phyloP scores from a whole-genome alignment of 2,797 vertebrate genomes.

The Phoeniculus purpureus region DNA sequence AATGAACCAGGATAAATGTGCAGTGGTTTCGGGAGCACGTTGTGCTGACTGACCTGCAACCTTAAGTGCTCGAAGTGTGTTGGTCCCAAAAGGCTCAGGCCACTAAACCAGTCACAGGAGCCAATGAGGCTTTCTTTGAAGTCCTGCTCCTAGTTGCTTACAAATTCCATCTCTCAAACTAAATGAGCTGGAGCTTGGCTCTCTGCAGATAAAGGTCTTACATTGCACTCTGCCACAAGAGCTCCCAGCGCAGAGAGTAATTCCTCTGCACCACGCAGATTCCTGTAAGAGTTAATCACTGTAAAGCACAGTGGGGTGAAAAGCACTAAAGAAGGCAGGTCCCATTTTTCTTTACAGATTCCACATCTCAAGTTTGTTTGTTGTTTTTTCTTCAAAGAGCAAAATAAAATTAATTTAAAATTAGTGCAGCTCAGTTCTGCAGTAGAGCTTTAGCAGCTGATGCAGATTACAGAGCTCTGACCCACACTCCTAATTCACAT shows the following conservation, averaged over 20 bases:
- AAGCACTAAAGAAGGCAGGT: not conserved
- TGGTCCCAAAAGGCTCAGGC: not conserved
- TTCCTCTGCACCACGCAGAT: not conserved
- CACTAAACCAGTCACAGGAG: not conserved
- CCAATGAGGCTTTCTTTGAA: not conserved
- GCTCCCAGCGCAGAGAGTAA: not conserved
- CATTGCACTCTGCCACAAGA: not conserved
- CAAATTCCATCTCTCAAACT: not conserved
- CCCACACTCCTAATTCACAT: not conserved
- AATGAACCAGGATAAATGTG: not conserved
- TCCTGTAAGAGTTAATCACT: not conserved
- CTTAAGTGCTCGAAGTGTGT: not conserved
- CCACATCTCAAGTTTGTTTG: not conserved
- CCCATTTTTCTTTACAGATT: not conserved
- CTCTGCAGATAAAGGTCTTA: slow-evolving; percentile 20
- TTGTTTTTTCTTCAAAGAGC: not conserved
- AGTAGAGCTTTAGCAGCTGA: not conserved
- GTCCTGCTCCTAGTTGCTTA: not conserved
- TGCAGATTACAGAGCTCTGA: not conserved
- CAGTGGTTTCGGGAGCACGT: not conserved
- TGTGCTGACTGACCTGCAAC: not conserved
- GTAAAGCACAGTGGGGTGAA: not conserved
- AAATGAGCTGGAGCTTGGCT: slow-evolving; percentile 14
- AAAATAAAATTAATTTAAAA: not conserved
- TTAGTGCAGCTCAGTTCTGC: not conserved